A percentile compares a stretch with the other conserved stretches of the same genome.
phyloP scores from a whole-genome alignment of 2,888 invertebrate genomes.

The Graphium colonna region DNA sequence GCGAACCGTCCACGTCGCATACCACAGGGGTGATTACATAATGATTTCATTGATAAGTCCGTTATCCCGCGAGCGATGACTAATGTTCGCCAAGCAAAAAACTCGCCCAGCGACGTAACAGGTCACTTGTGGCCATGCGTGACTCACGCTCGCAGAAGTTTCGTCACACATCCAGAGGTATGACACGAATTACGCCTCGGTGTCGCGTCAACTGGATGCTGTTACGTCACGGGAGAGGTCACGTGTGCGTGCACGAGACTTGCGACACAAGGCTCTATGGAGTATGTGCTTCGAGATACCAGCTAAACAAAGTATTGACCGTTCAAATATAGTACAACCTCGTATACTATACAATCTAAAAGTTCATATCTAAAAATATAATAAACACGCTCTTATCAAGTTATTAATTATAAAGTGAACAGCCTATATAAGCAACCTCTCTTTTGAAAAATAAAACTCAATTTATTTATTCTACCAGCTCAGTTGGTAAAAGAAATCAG shows the following conservation, averaged over 20 bases:
- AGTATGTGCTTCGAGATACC: no score
- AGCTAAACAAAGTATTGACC: no score
- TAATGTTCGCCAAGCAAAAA: slow-evolving; percentile 55
- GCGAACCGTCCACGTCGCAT: slow-evolving; percentile 15
- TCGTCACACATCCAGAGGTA: slow-evolving; percentile 65
- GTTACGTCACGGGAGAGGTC: slow-evolving; percentile 41
- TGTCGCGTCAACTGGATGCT: slow-evolving; percentile 28
- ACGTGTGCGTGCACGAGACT: slow-evolving; percentile 15
- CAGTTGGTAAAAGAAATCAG: no score
- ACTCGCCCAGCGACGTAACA: slow-evolving; percentile 34
- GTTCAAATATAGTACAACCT: no score
- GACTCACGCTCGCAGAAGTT: slow-evolving; percentile 63
- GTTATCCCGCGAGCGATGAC: slow-evolving; percentile 57
- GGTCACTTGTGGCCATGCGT: slow-evolving; percentile 40
- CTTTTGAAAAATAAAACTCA: no score
- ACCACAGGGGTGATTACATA: slow-evolving; percentile 37
- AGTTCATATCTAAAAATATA: slow-evolving; percentile 2
- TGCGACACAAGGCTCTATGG: slow-evolving; percentile 5
- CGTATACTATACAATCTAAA: no score
- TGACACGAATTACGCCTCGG: slow-evolving; percentile 32
- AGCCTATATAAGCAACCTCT: no score
- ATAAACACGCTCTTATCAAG: neutral
- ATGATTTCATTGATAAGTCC: slow-evolving; percentile 55
- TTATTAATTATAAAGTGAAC: no score
- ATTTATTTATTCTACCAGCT: no score